Conservation (phyloP, 2,888 invertebrate genomes). For the Epirrita christyi region DNA sequence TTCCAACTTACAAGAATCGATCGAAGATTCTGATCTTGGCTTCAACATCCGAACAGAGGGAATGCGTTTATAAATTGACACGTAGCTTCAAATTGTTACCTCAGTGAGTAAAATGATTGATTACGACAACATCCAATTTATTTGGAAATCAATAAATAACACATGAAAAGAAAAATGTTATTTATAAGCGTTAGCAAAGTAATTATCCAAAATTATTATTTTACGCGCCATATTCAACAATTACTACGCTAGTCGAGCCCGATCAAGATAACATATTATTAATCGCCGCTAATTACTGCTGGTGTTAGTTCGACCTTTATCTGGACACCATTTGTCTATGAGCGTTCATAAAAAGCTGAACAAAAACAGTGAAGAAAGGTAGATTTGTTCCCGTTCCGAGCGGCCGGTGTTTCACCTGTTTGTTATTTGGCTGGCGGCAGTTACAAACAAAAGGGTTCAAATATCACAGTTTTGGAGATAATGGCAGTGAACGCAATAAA, state of each 20-base stretch:
- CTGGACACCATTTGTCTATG: constrained; percentile 79
- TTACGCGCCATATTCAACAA: constrained; percentile 55
- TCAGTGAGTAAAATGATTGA: constrained; percentile 60
- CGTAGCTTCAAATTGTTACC: constrained; percentile 55
- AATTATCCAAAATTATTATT: constrained; percentile 36
- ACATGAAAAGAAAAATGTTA: constrained; percentile 44
- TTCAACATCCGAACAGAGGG: constrained; percentile 40
- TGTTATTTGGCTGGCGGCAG: constrained; percentile 78
- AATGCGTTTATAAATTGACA: constrained; percentile 65
- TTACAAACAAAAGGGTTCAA: constrained; percentile 79
- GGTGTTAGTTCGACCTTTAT: constrained; percentile 83
- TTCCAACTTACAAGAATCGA: constrained; percentile 62
- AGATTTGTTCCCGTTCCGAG: constrained; percentile 63
- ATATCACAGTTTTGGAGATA: constrained; percentile 82
- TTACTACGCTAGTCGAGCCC: constrained; percentile 68
- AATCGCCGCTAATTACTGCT: constrained; percentile 84
- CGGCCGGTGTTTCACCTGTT: constrained; percentile 76
- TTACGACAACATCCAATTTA: constrained; percentile 34
- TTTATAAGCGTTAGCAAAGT: constrained; percentile 48
- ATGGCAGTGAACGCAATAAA: constrained; percentile 74
- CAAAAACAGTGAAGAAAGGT: constrained; percentile 81
- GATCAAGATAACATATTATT: constrained; percentile 84
- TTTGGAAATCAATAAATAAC: constrained; percentile 34
- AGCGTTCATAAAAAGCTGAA: constrained; percentile 65
- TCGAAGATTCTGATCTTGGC: constrained; percentile 55